phyloP scores from a whole-genome alignment of 2,113 vertebrate species.

The Beaufortia kweichowensis region DNA sequence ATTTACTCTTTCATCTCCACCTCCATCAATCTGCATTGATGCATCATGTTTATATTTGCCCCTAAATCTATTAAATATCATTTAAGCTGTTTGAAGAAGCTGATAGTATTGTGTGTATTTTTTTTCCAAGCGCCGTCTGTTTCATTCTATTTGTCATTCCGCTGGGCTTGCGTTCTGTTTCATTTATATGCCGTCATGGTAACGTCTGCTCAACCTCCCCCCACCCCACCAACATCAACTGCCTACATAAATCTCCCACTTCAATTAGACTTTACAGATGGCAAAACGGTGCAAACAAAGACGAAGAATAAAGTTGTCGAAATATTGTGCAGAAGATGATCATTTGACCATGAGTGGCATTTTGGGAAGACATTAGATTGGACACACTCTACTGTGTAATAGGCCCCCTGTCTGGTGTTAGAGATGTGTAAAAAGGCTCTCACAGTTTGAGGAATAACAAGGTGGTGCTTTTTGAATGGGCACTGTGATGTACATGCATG shows the following conservation, averaged over 20 bases:
- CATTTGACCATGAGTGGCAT: slow-evolving; percentile 64
- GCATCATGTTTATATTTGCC: slow-evolving; percentile 74
- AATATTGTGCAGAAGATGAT: slow-evolving; percentile 54
- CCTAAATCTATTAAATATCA: slow-evolving; percentile 75
- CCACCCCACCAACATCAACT: slow-evolving; percentile 63
- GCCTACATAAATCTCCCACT: slow-evolving; percentile 63
- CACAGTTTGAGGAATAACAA: slow-evolving; percentile 15
- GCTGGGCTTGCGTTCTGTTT: slow-evolving; percentile 60
- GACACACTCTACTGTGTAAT: slow-evolving; percentile 58
- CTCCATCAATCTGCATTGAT: slow-evolving; percentile 61
- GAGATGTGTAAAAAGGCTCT: slow-evolving; percentile 48
- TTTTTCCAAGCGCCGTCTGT: slow-evolving; percentile 48
- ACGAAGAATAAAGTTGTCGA: slow-evolving; percentile 53
- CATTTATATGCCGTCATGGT: slow-evolving; percentile 66
- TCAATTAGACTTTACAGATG: slow-evolving; percentile 69
- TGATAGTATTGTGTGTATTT: slow-evolving; percentile 69
- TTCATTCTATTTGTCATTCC: slow-evolving; percentile 65
- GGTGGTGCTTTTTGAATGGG: slow-evolving; percentile 20
- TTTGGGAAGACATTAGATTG: slow-evolving; percentile 61
- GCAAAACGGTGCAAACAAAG: slow-evolving; percentile 62
- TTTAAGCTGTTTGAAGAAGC: slow-evolving; percentile 71
- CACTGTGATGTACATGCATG: slow-evolving; percentile 36
- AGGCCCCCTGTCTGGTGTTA: slow-evolving; percentile 48
- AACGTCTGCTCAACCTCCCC: slow-evolving; percentile 51
- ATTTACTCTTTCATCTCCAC: slow-evolving; percentile 58